Evolutionary conservation across 2,888 invertebrate species (phyloP), one percentile per base, ranked within the genome.

Genomic region (Platycheirus albimanus): DNA sequence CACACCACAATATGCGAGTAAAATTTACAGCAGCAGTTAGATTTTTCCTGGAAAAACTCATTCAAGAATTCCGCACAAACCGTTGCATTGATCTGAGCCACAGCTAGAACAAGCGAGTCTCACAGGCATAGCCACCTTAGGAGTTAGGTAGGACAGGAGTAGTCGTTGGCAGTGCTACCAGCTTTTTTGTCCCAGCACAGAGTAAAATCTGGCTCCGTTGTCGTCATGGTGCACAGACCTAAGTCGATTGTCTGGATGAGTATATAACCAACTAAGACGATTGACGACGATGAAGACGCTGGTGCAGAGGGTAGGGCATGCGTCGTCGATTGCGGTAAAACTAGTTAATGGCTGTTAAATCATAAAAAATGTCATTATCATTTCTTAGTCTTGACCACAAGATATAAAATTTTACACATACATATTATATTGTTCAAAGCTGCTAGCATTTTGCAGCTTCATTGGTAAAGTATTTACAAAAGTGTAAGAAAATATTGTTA

Each of bases 311-410:
- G 64, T 69, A 64, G 58, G 47, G n/a, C n/a, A n/a, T n/a, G n/a
- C n/a, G n/a, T n/a, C 72, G 51, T 47, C 45, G 58, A 83, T 83
- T 83, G 72, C 78, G 83, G 83, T 83, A 78, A 83, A 83, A 83
- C 83, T 83, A 83, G 83, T 83, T 83, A 83, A 78, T 83, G 78
- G 78, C 63, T 72, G 72, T 83, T 69, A 83, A 83, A 74, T 83
- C 83, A 83, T 83, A 83, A 83, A 83, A 83, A 83, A 81, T 81
- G 71, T 81, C 76, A 81, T 81, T 83, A 78, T 83, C 78, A 78
- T 78, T 74, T 83, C 83, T 78, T 64, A 78, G 83, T 56, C 83
- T 78, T 83, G 78, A 72, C 77, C 69, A 74, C 52, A 41, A 78
- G 77, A 72, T 72, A 69, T 78, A 72, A 78, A 83, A 33, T 74